A percentile compares a stretch with the other conserved stretches of the same genome.
phyloP scores from a whole-genome alignment of 2,113 vertebrate species.

The Neoarius graeffei region DNA sequence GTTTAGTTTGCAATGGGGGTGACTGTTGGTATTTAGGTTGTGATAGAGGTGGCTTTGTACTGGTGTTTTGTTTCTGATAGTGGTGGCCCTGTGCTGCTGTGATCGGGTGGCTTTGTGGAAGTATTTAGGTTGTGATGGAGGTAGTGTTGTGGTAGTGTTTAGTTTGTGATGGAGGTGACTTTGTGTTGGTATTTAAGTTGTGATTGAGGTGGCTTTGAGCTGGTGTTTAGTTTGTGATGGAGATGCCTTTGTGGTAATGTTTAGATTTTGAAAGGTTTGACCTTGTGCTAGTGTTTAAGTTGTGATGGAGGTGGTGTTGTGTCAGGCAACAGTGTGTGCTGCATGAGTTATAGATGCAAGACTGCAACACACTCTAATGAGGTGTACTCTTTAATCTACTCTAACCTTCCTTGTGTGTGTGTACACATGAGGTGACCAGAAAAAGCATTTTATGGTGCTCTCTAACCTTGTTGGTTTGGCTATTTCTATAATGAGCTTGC shows the following conservation, averaged over 20 bases:
- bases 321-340: neutral
- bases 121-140: neutral
- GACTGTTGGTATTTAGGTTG: neutral
- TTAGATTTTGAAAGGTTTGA: neutral
- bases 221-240: neutral
- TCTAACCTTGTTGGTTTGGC: constrained; percentile 9
- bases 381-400: constrained; percentile 31
- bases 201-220: neutral
- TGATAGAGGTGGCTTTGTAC: neutral
- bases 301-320: neutral
- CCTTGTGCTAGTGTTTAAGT: neutral
- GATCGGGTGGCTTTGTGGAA: neutral
- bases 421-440: neutral
- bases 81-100: neutral
- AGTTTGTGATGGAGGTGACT: neutral
- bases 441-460: neutral
- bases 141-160: neutral
- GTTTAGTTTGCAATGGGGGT: neutral
- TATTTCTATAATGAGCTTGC: constrained; percentile 33
- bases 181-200: neutral
- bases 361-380: constrained; percentile 24
- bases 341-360: neutral
- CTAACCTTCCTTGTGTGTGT: neutral
- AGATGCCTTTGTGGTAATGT: neutral
- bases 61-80: neutral